Evolutionary conservation across 2,113 vertebrate species (phyloP), one percentile per base, ranked within the genome.

Genomic region (Eira barbara): DNA sequence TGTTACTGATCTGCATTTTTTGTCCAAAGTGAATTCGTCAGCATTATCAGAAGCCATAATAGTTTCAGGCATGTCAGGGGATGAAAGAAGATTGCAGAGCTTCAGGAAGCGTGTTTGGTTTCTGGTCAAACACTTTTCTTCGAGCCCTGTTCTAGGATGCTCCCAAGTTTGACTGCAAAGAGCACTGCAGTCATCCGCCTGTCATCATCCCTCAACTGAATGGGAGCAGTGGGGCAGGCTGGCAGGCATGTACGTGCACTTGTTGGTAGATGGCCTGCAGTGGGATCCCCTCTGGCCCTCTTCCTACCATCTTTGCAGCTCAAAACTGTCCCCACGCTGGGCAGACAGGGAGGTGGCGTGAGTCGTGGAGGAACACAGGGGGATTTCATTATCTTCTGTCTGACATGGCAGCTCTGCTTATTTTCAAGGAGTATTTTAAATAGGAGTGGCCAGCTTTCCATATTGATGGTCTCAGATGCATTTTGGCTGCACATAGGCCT

Each of bases 81-180:
- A 86, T 92, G 18, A 74, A 23, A 92, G 85, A 23, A 73, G 52
- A 91, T 93, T 97, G 57, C 34, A 81, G 79, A 93, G 71, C 83
- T n/a, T 9, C 20, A 55, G 13, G 69, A 71, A 92, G 76, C 80
- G 29, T 45, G 63, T 89, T 45, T 95, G 61, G 73, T 92, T 74
- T 86, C 63, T 80, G 81, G 2, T 73, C 61, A 89, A 25, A 76
- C 15, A 10, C 47, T 57, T 9, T 91, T 63, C 4, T 80, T 69
- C 15, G 0, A 13, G 23, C 0, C 13, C 42, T 89, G n/a, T 95
- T 90, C 11, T 85, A 0, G 76, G 52, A 45, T 97, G 63, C 47
- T 55, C 0, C 71, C n/a, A n/a, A 65, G 52, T 63, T 84, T 96
- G 78, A 34, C 59, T 42, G 0, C 82, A 55, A 57, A 97, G 96